Conservation (phyloP, 2,888 invertebrate species). For the Eubasilissa splendida region DNA sequence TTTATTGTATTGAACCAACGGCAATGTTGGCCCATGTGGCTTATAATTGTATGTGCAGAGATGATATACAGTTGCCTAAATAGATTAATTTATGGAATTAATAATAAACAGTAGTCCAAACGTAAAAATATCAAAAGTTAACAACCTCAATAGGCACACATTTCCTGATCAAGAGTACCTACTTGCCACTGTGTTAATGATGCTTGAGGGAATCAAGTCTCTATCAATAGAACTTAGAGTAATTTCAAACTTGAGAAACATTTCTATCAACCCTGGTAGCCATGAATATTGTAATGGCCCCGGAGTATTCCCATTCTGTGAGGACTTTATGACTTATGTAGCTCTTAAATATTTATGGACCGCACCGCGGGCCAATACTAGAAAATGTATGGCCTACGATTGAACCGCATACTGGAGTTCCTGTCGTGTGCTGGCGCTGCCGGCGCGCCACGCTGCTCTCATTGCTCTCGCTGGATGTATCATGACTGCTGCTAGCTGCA, state of each 20-base stretch:
- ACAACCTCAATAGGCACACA: no score
- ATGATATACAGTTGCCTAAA: no score
- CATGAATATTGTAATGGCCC: conserved; percentile 32
- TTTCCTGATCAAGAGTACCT: no score
- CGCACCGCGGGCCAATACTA: conserved; percentile 25
- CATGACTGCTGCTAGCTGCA: not conserved
- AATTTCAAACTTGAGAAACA: not conserved
- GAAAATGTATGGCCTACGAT: conserved; percentile 17
- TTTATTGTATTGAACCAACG: no score
- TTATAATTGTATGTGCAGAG: no score
- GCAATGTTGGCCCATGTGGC: no score
- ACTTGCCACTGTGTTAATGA: no score
- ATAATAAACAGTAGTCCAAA: no score
- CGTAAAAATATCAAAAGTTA: no score
- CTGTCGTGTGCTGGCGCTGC: not conserved
- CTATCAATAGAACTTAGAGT: no score
- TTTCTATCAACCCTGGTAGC: not conserved
- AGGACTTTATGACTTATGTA: conserved; percentile 37
- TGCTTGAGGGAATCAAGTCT: no score
- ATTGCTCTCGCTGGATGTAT: not conserved
- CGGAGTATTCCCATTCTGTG: conserved; percentile 9
- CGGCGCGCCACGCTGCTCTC: not conserved
- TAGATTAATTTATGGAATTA: no score
- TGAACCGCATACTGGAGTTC: not conserved
- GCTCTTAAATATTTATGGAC: conserved; percentile 37